Evolutionary conservation across 2,888 invertebrate genomes (phyloP), one percentile per base, ranked within the genome.

Genomic region (Eretmocerus hayati): DNA sequence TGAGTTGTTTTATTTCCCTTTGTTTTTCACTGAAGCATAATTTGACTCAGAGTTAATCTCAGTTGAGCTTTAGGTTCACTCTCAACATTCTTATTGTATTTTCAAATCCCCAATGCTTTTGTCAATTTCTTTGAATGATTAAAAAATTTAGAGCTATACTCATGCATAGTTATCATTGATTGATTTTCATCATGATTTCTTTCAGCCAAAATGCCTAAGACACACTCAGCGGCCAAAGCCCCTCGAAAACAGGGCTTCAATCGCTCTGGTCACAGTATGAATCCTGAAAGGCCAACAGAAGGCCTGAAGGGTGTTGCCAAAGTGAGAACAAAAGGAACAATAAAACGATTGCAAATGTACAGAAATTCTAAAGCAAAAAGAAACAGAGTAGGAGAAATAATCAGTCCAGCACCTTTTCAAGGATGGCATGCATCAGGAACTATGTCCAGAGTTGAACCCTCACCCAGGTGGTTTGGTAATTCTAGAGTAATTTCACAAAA

Each of bases 401-500:
- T 95, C 38, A 85, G 84, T 31, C 88, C 96, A 22, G 99, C 99
- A 1, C 96, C 97, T 1, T 99, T 93, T 71, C 99, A 99, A 73
- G 88, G 87, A 38, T 84, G 84, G 74, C 74, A 94, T 19, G 76
- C 87, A 13, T 85, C 94, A 26, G 99, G 99, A 20, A 85, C 91
- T 1, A 83, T 87, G 66, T 92, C 96, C 23, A 79, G 97, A 50
- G 91, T 99, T 0, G 99, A 96, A 73, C 99, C 99, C 2, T 95
- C 91, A 59, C 90, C 94, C 62, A 92, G 89, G 69, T 99, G 99
- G 99, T 99, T 99, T 72, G 95, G 96, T 15, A 99, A 99, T 70
- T 95, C 97, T 0, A 80, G 95, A 55, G 95, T 99, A 0, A 92
- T 99, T 58, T 88, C 93, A 0, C 97, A 99, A 73, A 85, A 80